Conservation (phyloP, 2,797 vertebrate genomes). For the Hybognathus amarus region DNA sequence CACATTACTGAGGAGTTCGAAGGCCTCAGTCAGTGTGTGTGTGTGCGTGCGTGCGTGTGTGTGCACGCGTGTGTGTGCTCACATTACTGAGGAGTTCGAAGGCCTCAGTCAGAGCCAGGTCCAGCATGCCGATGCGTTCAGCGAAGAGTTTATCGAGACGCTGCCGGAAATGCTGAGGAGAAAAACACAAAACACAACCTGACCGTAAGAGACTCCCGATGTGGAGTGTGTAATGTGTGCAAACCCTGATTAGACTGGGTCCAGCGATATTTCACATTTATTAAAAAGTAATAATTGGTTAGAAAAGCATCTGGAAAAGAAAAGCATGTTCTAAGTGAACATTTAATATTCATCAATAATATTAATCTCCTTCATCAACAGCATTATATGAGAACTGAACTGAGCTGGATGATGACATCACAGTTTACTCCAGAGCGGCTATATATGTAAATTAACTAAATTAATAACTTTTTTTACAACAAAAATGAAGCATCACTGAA, state of each 20-base stretch:
- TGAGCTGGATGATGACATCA: too few species aligned
- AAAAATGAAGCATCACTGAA: too few species aligned
- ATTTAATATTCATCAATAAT: too few species aligned
- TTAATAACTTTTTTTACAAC: too few species aligned
- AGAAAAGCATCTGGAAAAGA: neutral
- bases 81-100: slow-evolving; percentile 93
- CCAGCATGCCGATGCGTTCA: slow-evolving; percentile 97
- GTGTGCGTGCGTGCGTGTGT: neutral
- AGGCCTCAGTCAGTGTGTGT: too few species aligned
- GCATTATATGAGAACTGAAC: too few species aligned
- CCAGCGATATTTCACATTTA: neutral
- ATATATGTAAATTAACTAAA: too few species aligned
- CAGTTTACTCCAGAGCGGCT: too few species aligned
- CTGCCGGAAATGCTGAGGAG: slow-evolving; percentile 90
- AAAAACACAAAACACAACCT: neutral
- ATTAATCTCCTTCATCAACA: too few species aligned
- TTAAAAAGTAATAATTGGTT: neutral
- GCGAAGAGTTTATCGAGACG: slow-evolving; percentile 94
- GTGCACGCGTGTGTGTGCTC: slow-evolving; percentile 68
- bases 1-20: too few species aligned
- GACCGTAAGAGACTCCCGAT: slow-evolving; percentile 30
- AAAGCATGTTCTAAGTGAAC: too few species aligned
- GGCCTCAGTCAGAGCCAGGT: slow-evolving; percentile 93
- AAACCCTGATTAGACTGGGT: neutral
- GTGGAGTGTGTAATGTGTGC: neutral